Conservation (phyloP, 2,113 vertebrate species). For the Podilymbus podiceps region DNA sequence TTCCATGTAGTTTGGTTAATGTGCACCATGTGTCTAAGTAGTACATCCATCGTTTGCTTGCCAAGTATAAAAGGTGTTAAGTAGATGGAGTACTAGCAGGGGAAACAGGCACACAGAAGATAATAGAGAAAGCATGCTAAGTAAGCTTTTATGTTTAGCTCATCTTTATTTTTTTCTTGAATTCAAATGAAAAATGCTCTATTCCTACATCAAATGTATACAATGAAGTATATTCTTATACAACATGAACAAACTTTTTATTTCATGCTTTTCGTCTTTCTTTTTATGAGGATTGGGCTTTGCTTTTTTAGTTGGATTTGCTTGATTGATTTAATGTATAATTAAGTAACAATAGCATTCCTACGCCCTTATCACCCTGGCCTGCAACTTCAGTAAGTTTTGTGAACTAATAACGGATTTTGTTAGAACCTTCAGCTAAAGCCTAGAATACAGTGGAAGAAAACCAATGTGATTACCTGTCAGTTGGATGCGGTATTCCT, state of each 20-base stretch:
- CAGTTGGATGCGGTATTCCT: neutral
- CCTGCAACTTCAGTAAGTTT: neutral
- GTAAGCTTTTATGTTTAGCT: neutral
- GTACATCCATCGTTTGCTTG: neutral
- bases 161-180: neutral
- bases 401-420: neutral
- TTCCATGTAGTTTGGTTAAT: slow-evolving; percentile 34
- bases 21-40: slow-evolving; percentile 20
- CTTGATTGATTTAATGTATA: neutral
- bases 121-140: neutral
- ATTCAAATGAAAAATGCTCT: neutral
- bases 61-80: slow-evolving; percentile 19
- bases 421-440: neutral
- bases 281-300: neutral
- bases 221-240: neutral
- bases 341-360: neutral
- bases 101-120: neutral
- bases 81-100: neutral
- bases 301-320: neutral
- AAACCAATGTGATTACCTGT: neutral
- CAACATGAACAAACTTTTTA: neutral
- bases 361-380: neutral
- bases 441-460: neutral
- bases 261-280: neutral
- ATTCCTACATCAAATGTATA: neutral